A percentile compares a stretch with the other conserved stretches of the same genome.
Evolutionary conservation across 2,797 vertebrate species (phyloP).

Genomic region (Enteromius treurensis): DNA sequence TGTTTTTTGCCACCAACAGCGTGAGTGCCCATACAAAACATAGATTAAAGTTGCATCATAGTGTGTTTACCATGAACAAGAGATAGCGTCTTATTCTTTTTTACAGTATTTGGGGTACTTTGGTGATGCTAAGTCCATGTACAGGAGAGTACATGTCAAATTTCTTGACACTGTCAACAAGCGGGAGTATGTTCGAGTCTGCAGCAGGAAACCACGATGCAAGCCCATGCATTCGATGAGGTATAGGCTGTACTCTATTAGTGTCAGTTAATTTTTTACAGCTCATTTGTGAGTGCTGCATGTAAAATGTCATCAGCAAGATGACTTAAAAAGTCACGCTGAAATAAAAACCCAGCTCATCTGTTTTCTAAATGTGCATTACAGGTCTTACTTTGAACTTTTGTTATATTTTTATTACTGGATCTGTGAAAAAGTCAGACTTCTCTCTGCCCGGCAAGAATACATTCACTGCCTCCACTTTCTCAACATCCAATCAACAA

Average conservation of each 20-base stretch:
- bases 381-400: neutral
- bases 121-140: slow-evolving; percentile 95
- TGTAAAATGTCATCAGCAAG: neutral
- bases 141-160: slow-evolving; percentile 95
- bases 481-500: neutral
- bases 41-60: neutral
- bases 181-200: slow-evolving; percentile 96
- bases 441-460: neutral
- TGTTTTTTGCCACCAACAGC: slow-evolving; percentile 97
- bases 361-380: neutral
- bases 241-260: slow-evolving; percentile 70
- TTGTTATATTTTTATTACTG: neutral
- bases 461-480: neutral
- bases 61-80: neutral
- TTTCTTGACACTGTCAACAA: slow-evolving; percentile 98
- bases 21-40: slow-evolving; percentile 77
- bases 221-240: slow-evolving; percentile 90
- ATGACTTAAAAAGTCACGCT: neutral
- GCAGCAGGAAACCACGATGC: slow-evolving; percentile 92
- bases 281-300: neutral
- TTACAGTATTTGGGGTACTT: slow-evolving; percentile 97
- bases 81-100: slow-evolving; percentile 37
- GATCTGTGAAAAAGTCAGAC: neutral
- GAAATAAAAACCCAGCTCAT: neutral
- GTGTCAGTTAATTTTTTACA: neutral